Base-by-base conservation (phyloP, 2,888 invertebrate species). In the Lasioglossum oenotherae region DNA sequence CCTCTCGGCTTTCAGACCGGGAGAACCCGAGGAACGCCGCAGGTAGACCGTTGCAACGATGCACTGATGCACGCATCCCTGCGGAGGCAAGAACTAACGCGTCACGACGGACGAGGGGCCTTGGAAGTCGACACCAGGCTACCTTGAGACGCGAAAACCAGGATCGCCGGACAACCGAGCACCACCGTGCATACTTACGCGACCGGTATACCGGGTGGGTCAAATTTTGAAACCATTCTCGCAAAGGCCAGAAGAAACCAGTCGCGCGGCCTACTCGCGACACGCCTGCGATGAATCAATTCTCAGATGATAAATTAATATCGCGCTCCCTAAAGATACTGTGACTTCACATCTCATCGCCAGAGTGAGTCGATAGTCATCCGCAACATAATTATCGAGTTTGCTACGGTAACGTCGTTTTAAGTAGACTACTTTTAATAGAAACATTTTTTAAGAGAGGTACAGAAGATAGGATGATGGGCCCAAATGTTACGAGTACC, bases 61-160 rank as follows among this genome's bases (percentile, higher is more conserved):
- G 64, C 60, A 64, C 60, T 31, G 64, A 31, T 27, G 78, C 73
- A 75, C 81, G 82, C 81, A 82, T 81, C 84, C 84, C 60, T 74
- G 80, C 75, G 77, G 78, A 73, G 79, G 88, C 87, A 88, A 91
- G 85, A 89, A 91, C 75, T 80, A 80, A 87, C 86, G 78, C 81
- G 82, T 77, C 82, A 81, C 85, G 87, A 90, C 85, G 87, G 85
- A 85, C 84, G 85, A 86, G 77, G 84, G 85, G 87, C 91, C 88
- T 91, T 87, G 91, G 88, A 88, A 90, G 84, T 80, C 90, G 85
- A 91, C 86, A 90, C 87, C 84, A 77, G 84, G 90, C 87, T 90
- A 85, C 88, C 91, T 90, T 89, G 89, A 88, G 86, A 87, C 80
- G 88, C 79, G 88, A 89, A 90, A 87, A 83, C 75, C 83, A 80